Evolutionary conservation across 2,113 vertebrate genomes (phyloP), one percentile per base, ranked within the genome.

Genomic region (Saguinus imperator): DNA sequence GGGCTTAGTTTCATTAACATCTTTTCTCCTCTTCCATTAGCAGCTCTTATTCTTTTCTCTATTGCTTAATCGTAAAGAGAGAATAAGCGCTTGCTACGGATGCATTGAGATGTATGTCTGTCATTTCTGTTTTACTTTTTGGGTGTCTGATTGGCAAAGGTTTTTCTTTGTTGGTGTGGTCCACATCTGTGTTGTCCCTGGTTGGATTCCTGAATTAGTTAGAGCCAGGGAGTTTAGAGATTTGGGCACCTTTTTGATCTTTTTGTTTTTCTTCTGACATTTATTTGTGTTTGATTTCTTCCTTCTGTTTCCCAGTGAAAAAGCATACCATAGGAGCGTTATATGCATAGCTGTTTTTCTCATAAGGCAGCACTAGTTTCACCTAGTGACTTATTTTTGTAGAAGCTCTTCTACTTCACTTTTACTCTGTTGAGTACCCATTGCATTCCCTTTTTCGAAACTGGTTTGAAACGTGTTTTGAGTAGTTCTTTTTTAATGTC

Each of bases 381-480:
- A n/a, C 45, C 43, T 43, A 77, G 27, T 86, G 76, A 45, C 64
- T 73, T 43, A 18, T 48, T 84, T 84, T 94, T 23, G 10, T 95
- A 76, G 87, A 68, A 90, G 70, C 72, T 58, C 50, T 85, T 89
- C 81, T 66, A 95, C 79, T 93, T 64, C 8, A 80, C 50, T 76
- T 95, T 87, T 43, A 91, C 50, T 84, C 18, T 90, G 0, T 86
- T 87, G 88, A 72, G 16, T 77, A 35, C 76, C 57, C 5, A 32
- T 75, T 84, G 48, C 20, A 50, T 8, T 77, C 6, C 75, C 43
- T 61, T 87, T 76, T 87, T 87, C 68, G 58, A 91, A 84, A 89
- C n/a, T 91, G 52, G 64, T 96, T 97, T 85, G 66, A 91, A 96
- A 90, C 29, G 12, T 17, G 45, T 45, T 93, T 95, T 89, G 84